Percentiles rank a stretch among this genome's conserved stretches.
These are phyloP conservation scores for Neoitamus cyanurus DNA, from an alignment of 2,888 invertebrate genomes.

Conservation along the genomic window DNA sequence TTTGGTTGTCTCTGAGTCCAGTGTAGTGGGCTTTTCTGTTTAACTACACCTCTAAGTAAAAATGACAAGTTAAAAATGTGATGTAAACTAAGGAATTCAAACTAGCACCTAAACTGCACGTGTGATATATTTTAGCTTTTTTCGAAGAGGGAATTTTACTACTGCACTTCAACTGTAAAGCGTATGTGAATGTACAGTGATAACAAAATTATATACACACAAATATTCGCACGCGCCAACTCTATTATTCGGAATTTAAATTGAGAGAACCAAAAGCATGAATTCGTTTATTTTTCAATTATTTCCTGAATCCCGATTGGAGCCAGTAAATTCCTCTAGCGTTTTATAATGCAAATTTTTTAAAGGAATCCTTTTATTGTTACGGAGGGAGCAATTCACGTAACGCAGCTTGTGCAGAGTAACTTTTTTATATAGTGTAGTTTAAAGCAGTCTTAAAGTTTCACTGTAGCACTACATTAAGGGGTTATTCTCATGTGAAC, in stretches of 20 bases:
- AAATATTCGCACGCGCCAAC: not conserved
- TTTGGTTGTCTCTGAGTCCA: not conserved
- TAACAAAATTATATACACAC: not conserved
- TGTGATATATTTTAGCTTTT: not conserved
- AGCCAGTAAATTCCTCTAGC: not conserved
- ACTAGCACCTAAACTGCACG: not conserved
- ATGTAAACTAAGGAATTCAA: not conserved
- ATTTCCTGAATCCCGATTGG: not conserved
- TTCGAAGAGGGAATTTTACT: not conserved
- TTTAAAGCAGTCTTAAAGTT: too few species aligned
- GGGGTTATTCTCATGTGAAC: too few species aligned
- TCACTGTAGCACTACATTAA: too few species aligned
- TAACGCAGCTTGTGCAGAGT: not conserved
- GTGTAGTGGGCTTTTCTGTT: not conserved
- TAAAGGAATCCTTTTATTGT: not conserved
- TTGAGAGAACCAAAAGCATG: not conserved
- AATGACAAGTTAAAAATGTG: not conserved
- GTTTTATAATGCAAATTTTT: not conserved
- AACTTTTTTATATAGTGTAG: not conserved
- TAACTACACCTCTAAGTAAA: not conserved
- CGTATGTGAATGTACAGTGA: not conserved
- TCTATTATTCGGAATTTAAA: not conserved
- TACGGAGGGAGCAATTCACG: not conserved
- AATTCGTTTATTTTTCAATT: not conserved
- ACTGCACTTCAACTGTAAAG: not conserved